These are phyloP conservation scores for Numida meleagris DNA, from an alignment of 2,113 vertebrate species.

Conservation along the genomic window DNA sequence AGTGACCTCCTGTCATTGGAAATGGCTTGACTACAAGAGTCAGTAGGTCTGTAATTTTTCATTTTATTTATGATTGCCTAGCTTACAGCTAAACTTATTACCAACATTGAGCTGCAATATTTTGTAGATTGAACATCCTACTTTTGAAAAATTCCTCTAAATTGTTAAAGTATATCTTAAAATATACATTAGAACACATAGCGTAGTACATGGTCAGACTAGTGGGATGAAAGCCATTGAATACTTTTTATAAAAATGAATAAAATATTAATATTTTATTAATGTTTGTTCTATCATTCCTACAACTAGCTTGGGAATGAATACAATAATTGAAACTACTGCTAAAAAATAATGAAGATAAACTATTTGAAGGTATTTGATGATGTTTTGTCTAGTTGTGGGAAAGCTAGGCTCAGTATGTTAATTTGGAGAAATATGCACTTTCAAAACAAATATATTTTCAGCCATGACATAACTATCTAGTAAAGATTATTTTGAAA, in stretches of 20 bases:
- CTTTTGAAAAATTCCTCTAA: not conserved
- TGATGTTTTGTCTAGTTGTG: not conserved
- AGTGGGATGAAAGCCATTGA: not conserved
- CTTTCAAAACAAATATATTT: not conserved
- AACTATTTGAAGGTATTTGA: not conserved
- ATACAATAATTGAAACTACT: not conserved
- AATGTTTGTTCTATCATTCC: not conserved
- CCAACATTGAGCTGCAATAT: not conserved
- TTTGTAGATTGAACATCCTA: not conserved
- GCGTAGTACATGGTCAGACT: not conserved
- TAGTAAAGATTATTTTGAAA: not conserved
- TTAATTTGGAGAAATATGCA: not conserved
- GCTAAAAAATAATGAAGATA: not conserved
- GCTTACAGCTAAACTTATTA: not conserved
- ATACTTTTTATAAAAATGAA: not conserved
- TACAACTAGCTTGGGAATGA: not conserved
- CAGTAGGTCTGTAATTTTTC: not conserved
- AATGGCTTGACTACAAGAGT: not conserved
- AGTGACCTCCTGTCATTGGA: not conserved
- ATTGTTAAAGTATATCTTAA: not conserved
- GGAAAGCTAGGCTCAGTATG: not conserved
- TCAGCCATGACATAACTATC: not conserved
- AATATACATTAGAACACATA: not conserved
- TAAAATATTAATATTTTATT: not conserved
- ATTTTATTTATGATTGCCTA: not conserved